Percentiles rank a stretch among this genome's conserved stretches.
Conservation (phyloP, 2,888 invertebrate genomes). For the Cryptus viduatorius region DNA sequence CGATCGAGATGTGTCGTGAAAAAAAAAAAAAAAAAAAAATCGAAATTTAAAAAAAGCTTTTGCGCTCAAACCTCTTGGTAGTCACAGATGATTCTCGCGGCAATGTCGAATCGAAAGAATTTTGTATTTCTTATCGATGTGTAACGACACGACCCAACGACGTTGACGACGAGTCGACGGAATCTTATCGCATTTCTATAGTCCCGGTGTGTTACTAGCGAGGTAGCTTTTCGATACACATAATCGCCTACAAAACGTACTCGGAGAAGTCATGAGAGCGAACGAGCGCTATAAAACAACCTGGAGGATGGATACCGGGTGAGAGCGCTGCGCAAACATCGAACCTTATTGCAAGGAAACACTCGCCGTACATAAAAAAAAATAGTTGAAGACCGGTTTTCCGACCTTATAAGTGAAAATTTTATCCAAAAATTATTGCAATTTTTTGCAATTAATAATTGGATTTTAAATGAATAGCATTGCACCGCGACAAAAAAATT, state of each 20-base stretch:
- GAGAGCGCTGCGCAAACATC: slow-evolving; percentile 32
- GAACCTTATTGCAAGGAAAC: not conserved
- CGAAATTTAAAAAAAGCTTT: not conserved
- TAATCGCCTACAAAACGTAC: slow-evolving; percentile 2
- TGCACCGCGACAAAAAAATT: too few species aligned
- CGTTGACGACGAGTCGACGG: slow-evolving; percentile 43
- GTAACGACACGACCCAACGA: slow-evolving; percentile 48
- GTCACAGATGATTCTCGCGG: slow-evolving; percentile 7
- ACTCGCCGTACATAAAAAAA: not conserved
- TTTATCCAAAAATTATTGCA: not conserved
- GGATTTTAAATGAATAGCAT: not conserved
- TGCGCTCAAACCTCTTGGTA: not conserved
- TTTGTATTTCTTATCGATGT: slow-evolving; percentile 63
- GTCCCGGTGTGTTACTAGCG: slow-evolving; percentile 8
- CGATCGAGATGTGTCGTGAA: not conserved
- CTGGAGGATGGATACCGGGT: slow-evolving; percentile 33
- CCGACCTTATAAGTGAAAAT: not conserved
- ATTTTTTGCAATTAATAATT: not conserved
- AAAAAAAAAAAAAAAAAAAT: not conserved
- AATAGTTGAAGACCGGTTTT: not conserved
- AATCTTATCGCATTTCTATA: slow-evolving; percentile 62
- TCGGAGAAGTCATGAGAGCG: slow-evolving; percentile 17
- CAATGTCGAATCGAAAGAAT: not conserved
- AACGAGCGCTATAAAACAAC: slow-evolving; percentile 30
- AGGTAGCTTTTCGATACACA: slow-evolving; percentile 27